A percentile compares a stretch with the other conserved stretches of the same genome.
These are phyloP conservation scores for Ceyx margarethae DNA, from an alignment of 2,113 vertebrate genomes.

Conservation along the genomic window DNA sequence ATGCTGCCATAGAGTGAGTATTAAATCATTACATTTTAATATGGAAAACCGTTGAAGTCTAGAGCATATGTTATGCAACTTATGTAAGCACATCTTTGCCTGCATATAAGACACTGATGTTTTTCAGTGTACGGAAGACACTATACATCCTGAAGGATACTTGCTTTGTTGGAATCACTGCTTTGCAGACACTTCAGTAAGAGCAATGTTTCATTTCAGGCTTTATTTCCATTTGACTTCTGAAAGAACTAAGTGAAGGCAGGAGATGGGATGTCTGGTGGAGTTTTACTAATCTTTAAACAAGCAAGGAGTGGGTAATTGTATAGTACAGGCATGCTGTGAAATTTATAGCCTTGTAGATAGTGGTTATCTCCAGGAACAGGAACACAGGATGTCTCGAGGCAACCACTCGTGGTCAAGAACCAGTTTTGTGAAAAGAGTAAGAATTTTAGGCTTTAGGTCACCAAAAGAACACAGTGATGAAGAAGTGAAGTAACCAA, in stretches of 20 bases:
- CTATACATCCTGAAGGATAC: not conserved
- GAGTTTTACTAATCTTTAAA: too few relatives aligned
- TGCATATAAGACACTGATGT: not conserved
- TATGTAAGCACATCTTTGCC: not conserved
- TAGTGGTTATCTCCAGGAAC: too few relatives aligned
- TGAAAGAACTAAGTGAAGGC: not conserved
- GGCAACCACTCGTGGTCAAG: too few relatives aligned
- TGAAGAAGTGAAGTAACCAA: too few relatives aligned
- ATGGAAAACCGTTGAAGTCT: conserved; percentile 1
- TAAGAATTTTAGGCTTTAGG: too few relatives aligned
- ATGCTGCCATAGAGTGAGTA: not conserved
- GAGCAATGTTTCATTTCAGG: not conserved
- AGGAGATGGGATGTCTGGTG: too few relatives aligned
- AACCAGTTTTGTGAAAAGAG: too few relatives aligned
- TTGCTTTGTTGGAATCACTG: not conserved
- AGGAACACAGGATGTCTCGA: too few relatives aligned
- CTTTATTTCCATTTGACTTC: not conserved
- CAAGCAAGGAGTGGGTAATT: too few relatives aligned
- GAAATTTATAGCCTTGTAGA: too few relatives aligned
- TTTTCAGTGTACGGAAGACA: not conserved
- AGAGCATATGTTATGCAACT: conserved; percentile 15
- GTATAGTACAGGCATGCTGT: too few relatives aligned
- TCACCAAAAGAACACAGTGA: too few relatives aligned
- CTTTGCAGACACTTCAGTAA: not conserved
- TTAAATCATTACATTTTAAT: conserved; percentile 12